phyloP scores from a whole-genome alignment of 2,113 vertebrate genomes.

The Triplophysa tibetana region DNA sequence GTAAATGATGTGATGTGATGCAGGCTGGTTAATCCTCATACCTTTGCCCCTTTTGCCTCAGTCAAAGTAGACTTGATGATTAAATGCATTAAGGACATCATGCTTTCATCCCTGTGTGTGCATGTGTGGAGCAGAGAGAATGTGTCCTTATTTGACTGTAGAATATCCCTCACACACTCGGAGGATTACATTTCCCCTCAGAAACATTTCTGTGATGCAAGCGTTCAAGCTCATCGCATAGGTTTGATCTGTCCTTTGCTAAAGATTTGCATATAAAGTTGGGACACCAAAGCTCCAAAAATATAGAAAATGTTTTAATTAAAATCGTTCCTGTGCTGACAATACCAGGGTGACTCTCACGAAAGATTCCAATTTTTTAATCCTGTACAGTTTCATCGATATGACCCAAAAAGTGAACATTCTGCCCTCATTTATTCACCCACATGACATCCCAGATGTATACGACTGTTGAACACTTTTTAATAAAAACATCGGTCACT shows the following conservation, averaged over 20 bases:
- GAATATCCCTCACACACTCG: background rate
- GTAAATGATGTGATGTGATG: background rate
- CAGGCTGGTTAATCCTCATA: constrained; percentile 19
- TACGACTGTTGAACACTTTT: too few relatives aligned
- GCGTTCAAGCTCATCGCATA: background rate
- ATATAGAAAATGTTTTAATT: too few relatives aligned
- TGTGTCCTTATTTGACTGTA: background rate
- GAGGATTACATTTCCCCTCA: background rate
- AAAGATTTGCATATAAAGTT: too few relatives aligned
- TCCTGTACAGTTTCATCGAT: too few relatives aligned
- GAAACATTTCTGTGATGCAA: background rate
- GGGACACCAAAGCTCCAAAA: too few relatives aligned
- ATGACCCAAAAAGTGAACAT: too few relatives aligned
- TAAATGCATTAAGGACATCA: constrained; percentile 2
- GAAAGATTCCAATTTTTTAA: too few relatives aligned
- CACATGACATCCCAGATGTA: too few relatives aligned
- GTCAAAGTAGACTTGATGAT: background rate
- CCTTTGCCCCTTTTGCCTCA: constrained; percentile 14
- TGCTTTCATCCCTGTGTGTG: background rate
- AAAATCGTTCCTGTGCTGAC: too few relatives aligned
- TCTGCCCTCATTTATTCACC: too few relatives aligned
- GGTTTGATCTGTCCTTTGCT: background rate
- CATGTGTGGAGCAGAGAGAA: background rate
- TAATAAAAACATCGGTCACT: too few relatives aligned
- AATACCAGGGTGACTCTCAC: too few relatives aligned